Base-by-base conservation (phyloP, 2,888 invertebrate species). In the Pseudococcus viburni region DNA sequence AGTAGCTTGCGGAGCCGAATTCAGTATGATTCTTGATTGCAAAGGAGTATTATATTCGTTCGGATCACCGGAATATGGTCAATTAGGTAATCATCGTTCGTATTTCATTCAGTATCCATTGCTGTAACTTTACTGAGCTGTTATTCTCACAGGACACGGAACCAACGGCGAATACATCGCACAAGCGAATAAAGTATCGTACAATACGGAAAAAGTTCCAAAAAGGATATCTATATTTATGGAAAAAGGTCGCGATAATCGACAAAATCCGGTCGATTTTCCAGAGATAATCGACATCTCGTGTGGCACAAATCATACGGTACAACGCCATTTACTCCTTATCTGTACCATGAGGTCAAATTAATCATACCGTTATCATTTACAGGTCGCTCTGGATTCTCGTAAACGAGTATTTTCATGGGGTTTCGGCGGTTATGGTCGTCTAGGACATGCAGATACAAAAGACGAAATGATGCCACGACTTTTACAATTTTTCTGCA, bases 401-500 rank as follows among this genome's bases (percentile, higher is more conserved):
- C 95, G 95, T 91, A 97, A 96, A 92, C 94, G 98, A 15, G 96
- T 96, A 0, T 98, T 94, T 92, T 97, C 97, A 87, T 98, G 98
- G 98, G 98, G 98, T 26, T 98, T 98, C 92, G 98, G 98, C 15
- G 98, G 98, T 0, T 97, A 98, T 91, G 98, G 98, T 0, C 94
- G 98, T 1, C 93, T 98, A 17, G 98, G 98, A 0, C 98, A 98
- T 92, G 96, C 97, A 9, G 98, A 97, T 91, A 97, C 95, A 89
- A 96, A 96, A 91, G 98, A 98, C 92, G 98, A 98, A 92, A 93
- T 96, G 92, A 96, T 97, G 73, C 95, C 95, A 42, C 93, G 96
- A n/a, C 93, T 97, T 87, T 95, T 98, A 90, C 97, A 97, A 92
- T 96, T 95, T 92, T 96, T 97, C 91, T 97, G 98, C 90, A 94